phyloP scores from a whole-genome alignment of 2,888 invertebrate species.

The Taphrorychus bicolor region DNA sequence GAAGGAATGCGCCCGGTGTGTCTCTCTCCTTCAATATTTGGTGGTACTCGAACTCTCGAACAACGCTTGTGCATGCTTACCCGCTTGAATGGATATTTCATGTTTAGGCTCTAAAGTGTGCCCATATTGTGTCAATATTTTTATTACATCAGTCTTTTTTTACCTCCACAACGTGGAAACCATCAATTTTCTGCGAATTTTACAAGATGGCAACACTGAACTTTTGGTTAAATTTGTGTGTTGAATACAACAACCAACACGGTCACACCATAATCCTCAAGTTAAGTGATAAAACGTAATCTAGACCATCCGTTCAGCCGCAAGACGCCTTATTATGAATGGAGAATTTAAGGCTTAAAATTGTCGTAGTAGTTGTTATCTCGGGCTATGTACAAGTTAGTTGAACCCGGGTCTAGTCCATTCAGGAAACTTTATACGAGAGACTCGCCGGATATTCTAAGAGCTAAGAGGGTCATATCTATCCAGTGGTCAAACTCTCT shows the following conservation, averaged over 20 bases:
- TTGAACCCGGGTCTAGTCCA: slow-evolving; percentile 20
- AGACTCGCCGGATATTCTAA: slow-evolving; percentile 5
- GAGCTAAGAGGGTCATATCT: not conserved
- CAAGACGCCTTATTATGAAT: not conserved
- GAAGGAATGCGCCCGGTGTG: slow-evolving; percentile 15
- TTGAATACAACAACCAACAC: no score
- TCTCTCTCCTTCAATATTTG: slow-evolving; percentile 8
- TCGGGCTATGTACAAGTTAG: not conserved
- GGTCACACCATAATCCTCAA: no score
- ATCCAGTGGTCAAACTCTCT: not conserved
- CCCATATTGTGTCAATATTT: not conserved
- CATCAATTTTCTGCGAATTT: no score
- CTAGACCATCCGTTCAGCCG: not conserved
- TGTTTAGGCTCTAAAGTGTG: not conserved
- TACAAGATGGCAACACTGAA: no score
- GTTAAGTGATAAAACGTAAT: no score
- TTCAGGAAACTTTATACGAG: slow-evolving; percentile 25
- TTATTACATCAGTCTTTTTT: not conserved
- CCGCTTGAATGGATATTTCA: not conserved
- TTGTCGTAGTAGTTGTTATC: slow-evolving; percentile 9
- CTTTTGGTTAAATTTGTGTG: no score
- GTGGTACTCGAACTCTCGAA: not conserved
- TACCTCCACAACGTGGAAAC: no score
- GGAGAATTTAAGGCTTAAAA: slow-evolving; percentile 4
- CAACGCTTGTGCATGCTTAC: not conserved